Base-by-base conservation (phyloP, 92 coral and sea anemone species). In the Umimayanthus chanpuru region DNA sequence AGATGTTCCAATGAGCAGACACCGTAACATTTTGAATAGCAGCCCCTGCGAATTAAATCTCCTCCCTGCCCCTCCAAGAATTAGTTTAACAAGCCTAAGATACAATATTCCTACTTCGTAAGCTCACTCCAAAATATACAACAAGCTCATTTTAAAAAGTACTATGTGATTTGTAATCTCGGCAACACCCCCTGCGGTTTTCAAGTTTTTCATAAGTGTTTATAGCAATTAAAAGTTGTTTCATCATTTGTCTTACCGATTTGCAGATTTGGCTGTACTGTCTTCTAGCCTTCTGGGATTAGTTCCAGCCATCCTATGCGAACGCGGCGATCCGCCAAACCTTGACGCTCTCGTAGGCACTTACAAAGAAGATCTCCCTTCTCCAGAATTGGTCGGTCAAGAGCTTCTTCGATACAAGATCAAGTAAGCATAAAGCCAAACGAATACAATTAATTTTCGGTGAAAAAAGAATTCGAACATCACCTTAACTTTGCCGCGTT, bases 261-360 rank as follows among this genome's bases (percentile, higher is more conserved):
- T 58, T n/a, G 55, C 85, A 86, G 89, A 86, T 70, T 68, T 88
- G 87, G 56, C 85, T 68, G 78, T 81, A 25, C 20, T 68, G 79
- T 47, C 88, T 8, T 85, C 81, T 49, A 76, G 80, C 50, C 74
- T 89, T 49, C 85, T 85, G 72, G 92, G 92, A 49, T 88, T 89
- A 32, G 92, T 89, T n/a, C 85, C 89, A 43, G 58, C 85, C n/a
- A 78, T 89, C 47, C 77, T 77, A 23, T 89, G 81, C 47, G 86
- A 85, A 65, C 43, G 16, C 21, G 83, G 68, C 4, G 89, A 85
- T 66, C 85, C 87, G 5, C 84, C 68, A 73, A 74, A 81, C 50
- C 88, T 84, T 71, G 84, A 74, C 39, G 85, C 55, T 14, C 38
- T 84, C 47, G 32, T 88, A 30, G 21, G 68, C 5, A 49, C 74